phyloP scores from a whole-genome alignment of 2,113 vertebrate species.

The Gyps fulvus region DNA sequence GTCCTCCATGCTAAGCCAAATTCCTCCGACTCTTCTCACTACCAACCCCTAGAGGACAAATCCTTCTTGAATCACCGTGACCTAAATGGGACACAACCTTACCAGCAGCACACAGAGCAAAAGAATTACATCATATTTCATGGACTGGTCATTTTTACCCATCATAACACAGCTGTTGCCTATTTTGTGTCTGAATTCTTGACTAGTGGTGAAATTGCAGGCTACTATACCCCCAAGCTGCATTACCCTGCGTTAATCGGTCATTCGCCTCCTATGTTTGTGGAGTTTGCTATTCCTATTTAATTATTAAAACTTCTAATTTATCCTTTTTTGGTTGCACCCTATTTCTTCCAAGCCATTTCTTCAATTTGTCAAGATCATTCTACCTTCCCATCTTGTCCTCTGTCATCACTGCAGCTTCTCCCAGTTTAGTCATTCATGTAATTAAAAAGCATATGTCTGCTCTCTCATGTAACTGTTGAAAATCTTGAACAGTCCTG shows the following conservation, averaged over 20 bases:
- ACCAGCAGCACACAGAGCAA: background rate
- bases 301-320: background rate
- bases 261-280: background rate
- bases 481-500: background rate
- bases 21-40: background rate
- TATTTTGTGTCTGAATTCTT: slow-evolving; percentile 4
- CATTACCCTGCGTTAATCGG: background rate
- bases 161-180: background rate
- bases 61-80: background rate
- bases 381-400: background rate
- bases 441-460: background rate
- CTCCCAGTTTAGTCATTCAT: background rate
- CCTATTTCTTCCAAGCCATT: background rate
- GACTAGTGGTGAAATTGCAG: background rate
- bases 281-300: background rate
- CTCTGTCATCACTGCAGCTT: slow-evolving; percentile 13
- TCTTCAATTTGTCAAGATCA: background rate
- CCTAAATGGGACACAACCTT: background rate
- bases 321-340: background rate
- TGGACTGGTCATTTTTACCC: background rate
- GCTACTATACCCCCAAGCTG: background rate
- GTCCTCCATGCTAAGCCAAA: background rate
- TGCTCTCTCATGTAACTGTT: background rate
- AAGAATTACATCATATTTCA: slow-evolving; percentile 12
- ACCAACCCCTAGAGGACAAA: background rate